Base-by-base conservation (phyloP, 2,797 vertebrate species). In the Thalassophryne amazonica region DNA sequence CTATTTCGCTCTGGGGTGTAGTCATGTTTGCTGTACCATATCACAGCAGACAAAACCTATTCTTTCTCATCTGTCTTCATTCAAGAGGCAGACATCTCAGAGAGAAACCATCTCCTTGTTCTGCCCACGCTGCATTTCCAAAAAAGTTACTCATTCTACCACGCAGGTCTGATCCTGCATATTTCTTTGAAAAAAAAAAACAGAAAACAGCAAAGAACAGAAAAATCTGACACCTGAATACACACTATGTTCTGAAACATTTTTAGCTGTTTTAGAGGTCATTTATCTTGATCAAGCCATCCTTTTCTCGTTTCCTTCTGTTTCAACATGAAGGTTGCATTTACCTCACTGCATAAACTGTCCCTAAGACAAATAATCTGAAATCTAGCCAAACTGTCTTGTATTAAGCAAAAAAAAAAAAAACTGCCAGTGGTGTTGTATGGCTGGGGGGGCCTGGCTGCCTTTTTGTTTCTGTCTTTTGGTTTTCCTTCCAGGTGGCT, bases 31-130 rank as follows among this genome's bases (percentile, higher is more conserved):
- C 49, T 19, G 52, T 46, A 39, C 45, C 33, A 32, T 48, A 59
- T 45, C 42, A 29, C 40, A 41, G 49, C 41, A 50, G 18, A 32
- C 22, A 47, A 33, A 1, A 52, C 48, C 46, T 64, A 38, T 53
- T 73, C 42, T 45, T 60, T 60, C 59, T 64, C 66, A 45, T 80
- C 67, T 6, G 34, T 81, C 64, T 84, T 72, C 69, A 60, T 72
- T 73, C 69, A 34, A 48, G 31, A 30, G 63, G 46, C 47, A 40
- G 13, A 46, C 33, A 48, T 51, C 57, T 50, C 19, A 34, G 39
- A 55, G 39, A 52, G 54, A 59, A 50, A n/a, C 46, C 39, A 50
- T 27, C 33, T 60, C 62, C 39, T 54, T 21, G 33, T 60, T 48
- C 73, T 60, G 24, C 49, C 57, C 53, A 30, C 52, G 52, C 47